Evolutionary conservation across 2,113 vertebrate genomes (phyloP), one percentile per base, ranked within the genome.

Genomic region (Sinocyclocheilus maitianheensis): DNA sequence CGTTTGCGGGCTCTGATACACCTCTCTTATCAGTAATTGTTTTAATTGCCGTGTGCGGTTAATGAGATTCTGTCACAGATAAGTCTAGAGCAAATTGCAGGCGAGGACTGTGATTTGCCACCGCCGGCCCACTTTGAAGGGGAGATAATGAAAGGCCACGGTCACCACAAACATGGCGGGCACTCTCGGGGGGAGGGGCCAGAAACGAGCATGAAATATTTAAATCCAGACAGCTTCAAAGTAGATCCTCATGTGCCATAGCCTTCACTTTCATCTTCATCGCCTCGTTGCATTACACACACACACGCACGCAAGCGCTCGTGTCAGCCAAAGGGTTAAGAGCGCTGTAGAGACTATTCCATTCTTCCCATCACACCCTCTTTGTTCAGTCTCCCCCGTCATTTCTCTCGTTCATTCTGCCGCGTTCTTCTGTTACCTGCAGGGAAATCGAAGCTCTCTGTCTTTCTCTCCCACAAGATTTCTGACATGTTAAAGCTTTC

Each of bases 141-240:
- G 87, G 86, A 84, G 85, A 90, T 93, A 94, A 94, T 93, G 92
- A 94, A 93, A 92, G 84, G 90, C 89, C 88, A 89, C 85, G 87
- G 67, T 40, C 91, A 91, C 91, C 92, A 91, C 89, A 86, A 89
- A 93, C 90, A 93, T 92, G 90, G 48, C 72, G 90, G 18, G 43
- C 3, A 11, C 24, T 82, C 76, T 85, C 76, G 14, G 22, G 40
- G 91, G 93, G 92, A 93, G 90, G 90, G 90, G 75, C 89, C 92
- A 79, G 87, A 92, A 91, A 92, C 69, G 88, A 90, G 85, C 90
- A 93, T 95, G 92, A 94, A 95, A 95, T 95, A 95, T 95, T 95
- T 91, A 94, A 92, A 95, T 93, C 87, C 89, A 83, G 82, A 65
- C 83, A 87, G 92, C 93, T 94, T 94, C 94, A 95, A 94, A 94